These are phyloP conservation scores for Arvicanthis niloticus DNA, from an alignment of 2,113 vertebrate species.

Conservation along the genomic window DNA sequence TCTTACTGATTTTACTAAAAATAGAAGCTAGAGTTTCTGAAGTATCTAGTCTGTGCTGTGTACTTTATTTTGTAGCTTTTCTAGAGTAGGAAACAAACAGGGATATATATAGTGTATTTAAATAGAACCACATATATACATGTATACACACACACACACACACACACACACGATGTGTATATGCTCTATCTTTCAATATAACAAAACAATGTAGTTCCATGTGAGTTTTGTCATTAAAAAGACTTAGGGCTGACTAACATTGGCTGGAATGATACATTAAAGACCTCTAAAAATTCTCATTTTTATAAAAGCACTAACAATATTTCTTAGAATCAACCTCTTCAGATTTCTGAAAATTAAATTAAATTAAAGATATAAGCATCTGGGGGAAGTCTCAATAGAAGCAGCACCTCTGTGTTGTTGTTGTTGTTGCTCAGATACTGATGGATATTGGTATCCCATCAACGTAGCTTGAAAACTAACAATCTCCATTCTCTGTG, in stretches of 20 bases:
- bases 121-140: background rate
- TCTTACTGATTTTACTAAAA: background rate
- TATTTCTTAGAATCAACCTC: background rate
- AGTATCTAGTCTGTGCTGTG: background rate
- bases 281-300: background rate
- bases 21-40: background rate
- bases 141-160: too few relatives aligned
- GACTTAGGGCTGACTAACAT: background rate
- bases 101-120: background rate
- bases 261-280: background rate
- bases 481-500: background rate
- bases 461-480: background rate
- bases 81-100: background rate
- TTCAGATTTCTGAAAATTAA: conserved; percentile 23
- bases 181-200: background rate
- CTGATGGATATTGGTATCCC: background rate
- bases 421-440: background rate
- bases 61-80: background rate
- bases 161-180: background rate
- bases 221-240: background rate
- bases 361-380: background rate
- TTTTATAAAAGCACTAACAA: background rate
- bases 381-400: background rate
- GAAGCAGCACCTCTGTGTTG: background rate
- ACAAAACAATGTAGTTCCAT: background rate